Evolutionary conservation across 2,888 invertebrate species (phyloP), one percentile per base, ranked within the genome.

Genomic region (Scaeva pyrastri): DNA sequence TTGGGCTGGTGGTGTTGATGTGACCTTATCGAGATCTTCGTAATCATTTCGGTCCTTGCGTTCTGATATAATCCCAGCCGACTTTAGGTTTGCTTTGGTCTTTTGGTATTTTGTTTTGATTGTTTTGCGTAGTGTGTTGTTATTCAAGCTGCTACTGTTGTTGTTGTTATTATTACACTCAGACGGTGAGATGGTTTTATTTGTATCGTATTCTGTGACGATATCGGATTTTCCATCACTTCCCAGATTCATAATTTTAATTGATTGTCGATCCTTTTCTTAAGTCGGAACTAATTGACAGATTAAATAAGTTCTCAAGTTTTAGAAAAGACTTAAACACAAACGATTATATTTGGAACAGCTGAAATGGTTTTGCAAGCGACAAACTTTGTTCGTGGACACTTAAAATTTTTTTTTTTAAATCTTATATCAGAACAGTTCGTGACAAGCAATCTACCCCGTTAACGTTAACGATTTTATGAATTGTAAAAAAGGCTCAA

Each of bases 1-100:
- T 75, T 74, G 19, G 31, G 60, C 31, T 31, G 62, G 58, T 79
- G 78, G 71, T 56, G 31, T 71, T 79, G 78, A 68, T 56, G 31
- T 71, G 45, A n/a, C 58, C 31, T 84, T 83, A 83, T 89, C 89
- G 23, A 89, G 79, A 88, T 89, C 87, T 62, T 89, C 88, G 50
- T 89, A 89, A 16, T 88, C 89, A 79, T 82, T 72, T 48, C 77
- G 83, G 56, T 84, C 36, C 64, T 71, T 86, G 60, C 31, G 48
- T 14, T 43, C 62, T 8, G 79, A 58, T 36, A 71, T 21, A 26
- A 60, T 48, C 1, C 81, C 74, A 8, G 21, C 71, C 14, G 84
- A 62, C 11, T 81, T 72, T 14, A 77, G 45, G 14, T 75, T 78
- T 7, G 70, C 81, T 68, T 75, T 78, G 55, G 77, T 66, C 26